Evolutionary conservation across 92 coral and sea anemone genomes (phyloP), one percentile per base, ranked within the genome.

Genomic region (Parazoanthus swiftii): DNA sequence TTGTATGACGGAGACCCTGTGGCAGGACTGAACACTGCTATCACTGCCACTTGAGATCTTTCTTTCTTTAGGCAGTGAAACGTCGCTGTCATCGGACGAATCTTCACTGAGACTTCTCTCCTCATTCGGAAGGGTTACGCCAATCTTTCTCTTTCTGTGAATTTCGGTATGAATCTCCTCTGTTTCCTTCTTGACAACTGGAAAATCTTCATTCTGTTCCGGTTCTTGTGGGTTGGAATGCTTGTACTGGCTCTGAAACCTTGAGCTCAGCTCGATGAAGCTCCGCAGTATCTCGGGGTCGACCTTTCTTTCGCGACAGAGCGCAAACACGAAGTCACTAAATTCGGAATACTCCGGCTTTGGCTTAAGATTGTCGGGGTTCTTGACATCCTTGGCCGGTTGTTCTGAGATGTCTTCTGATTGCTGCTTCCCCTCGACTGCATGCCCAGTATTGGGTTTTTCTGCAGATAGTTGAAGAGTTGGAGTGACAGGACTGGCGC

Each of bases 1-100:
- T 82, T 93, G 95, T 18, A 95, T 95, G 58, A 95, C 98, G 1
- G 98, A 92, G 77, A 95, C 98, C 5, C 96, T 89, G 25, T 95
- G 96, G 76, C 98, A 95, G 8, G 91, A 80, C 44, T 56, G 36
- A 36, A 81, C 86, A 33, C 44, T 76, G 29, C 66, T 86, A 35
- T 63, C 76, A 68, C 86, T 71, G 63, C 85, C 85, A 8, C 72
- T 71, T n/a, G 92, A 42, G 21, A 29, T 46, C 77, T 84, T 84
- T 6, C 87, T 50, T 36, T 84, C 78, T 73, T 84, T 84, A 18
- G 35, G 68, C 79, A 5, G 76, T 42, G 63, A n/a, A 16, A 20
- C 51, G 21, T 70, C 87, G 39, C 51, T 20, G n/a, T 82, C 72
- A 18, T 82, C 20, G 46, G 59, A 42, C 14, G 80, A 38, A 0